Evolutionary conservation across 2,888 invertebrate species (phyloP).

Genomic region (Patella ulyssiponensis): DNA sequence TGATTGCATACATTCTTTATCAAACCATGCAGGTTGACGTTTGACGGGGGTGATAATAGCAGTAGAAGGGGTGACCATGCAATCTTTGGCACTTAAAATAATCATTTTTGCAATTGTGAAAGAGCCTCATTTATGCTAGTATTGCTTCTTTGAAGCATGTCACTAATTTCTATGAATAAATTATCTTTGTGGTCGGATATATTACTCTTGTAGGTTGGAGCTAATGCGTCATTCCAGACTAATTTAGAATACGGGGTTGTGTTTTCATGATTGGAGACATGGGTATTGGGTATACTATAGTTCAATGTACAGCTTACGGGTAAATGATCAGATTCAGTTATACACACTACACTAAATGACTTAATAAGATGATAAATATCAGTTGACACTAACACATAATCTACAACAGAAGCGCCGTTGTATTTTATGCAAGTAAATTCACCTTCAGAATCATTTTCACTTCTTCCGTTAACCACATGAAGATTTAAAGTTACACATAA

Average conservation of each 20-base stretch:
- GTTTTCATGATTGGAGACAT: too few relatives aligned
- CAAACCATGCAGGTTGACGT: neutral
- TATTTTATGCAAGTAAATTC: conserved; percentile 2
- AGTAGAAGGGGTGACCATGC: neutral
- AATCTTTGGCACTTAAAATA: too few relatives aligned
- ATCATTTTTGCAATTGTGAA: neutral
- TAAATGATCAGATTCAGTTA: neutral
- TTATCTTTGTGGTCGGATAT: too few relatives aligned
- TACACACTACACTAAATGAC: neutral
- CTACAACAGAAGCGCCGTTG: conserved; percentile 1
- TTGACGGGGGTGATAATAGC: neutral
- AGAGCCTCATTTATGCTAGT: neutral
- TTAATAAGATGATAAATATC: neutral
- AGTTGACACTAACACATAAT: neutral
- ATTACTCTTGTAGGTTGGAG: too few relatives aligned
- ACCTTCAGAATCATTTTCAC: neutral
- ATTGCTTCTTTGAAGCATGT: neutral
- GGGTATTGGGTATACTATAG: neutral
- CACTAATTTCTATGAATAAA: too few relatives aligned
- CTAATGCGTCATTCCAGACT: too few relatives aligned
- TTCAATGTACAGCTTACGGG: neutral
- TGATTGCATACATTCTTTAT: neutral
- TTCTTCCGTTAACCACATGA: conserved; percentile 4
- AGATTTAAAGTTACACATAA: conserved; percentile 4
- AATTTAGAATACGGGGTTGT: too few relatives aligned